Evolutionary conservation across 2,888 invertebrate species (phyloP).

Genomic region (Amphipyra tragopoginis): DNA sequence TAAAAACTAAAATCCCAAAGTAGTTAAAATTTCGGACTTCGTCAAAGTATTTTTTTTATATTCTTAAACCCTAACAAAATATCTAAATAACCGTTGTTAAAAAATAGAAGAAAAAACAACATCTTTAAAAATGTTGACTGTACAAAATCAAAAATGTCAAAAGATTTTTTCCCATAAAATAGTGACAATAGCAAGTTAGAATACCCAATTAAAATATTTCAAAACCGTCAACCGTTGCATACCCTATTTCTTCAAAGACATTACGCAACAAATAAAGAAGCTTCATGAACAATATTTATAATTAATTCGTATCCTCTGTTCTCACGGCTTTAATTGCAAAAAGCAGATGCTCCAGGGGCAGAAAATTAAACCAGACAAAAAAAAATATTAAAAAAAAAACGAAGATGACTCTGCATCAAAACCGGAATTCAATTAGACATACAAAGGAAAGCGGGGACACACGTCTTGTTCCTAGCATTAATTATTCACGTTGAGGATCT

Average conservation of each 20-base stretch:
- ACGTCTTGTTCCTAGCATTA: conserved; percentile 82
- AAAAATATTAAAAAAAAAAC: conserved; percentile 80
- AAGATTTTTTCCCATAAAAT: conserved; percentile 1
- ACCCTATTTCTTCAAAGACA: conserved; percentile 42
- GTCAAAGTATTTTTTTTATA: too few relatives aligned
- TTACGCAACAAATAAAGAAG: conserved; percentile 50
- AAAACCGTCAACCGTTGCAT: conserved; percentile 55
- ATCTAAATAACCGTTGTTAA: too few relatives aligned
- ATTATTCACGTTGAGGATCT: conserved; percentile 81
- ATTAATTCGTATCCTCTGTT: conserved; percentile 82
- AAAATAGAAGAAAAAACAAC: neutral
- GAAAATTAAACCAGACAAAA: conserved; percentile 75
- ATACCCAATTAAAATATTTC: conserved; percentile 38
- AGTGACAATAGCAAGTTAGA: conserved; percentile 26
- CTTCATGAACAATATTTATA: conserved; percentile 62
- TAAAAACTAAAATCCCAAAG: too few relatives aligned
- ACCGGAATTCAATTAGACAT: conserved; percentile 87
- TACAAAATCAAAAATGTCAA: conserved; percentile 12
- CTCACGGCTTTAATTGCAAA: conserved; percentile 88
- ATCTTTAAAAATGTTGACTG: conserved; percentile 7
- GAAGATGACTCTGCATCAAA: conserved; percentile 85
- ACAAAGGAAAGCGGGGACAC: conserved; percentile 86
- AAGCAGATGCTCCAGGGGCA: conserved; percentile 83
- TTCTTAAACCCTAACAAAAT: too few relatives aligned
- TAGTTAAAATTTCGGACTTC: too few relatives aligned